phyloP scores from a whole-genome alignment of 2,888 invertebrate genomes.

The Tenthredo livida region DNA sequence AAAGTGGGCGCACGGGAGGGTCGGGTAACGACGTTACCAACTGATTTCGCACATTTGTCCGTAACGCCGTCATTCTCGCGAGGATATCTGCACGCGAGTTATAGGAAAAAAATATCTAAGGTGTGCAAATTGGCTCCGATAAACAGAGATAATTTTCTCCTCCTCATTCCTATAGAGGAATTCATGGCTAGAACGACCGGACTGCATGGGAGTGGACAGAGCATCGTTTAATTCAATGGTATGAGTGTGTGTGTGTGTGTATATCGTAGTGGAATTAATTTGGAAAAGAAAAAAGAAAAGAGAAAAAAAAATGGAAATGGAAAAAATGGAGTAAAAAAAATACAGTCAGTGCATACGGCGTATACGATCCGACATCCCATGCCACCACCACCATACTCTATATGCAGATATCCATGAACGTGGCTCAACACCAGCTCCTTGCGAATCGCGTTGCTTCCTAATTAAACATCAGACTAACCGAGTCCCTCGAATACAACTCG shows the following conservation, averaged over 20 bases:
- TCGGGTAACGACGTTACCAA: slow-evolving; percentile 54
- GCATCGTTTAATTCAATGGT: not conserved
- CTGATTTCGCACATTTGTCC: slow-evolving; percentile 57
- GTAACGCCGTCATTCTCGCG: slow-evolving; percentile 63
- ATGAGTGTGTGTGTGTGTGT: not conserved
- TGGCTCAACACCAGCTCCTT: slow-evolving; percentile 53
- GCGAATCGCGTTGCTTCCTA: slow-evolving; percentile 74
- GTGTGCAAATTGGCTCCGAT: not conserved
- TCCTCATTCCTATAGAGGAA: not conserved
- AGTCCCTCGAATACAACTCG: slow-evolving; percentile 59
- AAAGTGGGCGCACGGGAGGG: slow-evolving; percentile 58
- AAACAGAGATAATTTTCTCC: not conserved
- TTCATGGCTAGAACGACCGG: not conserved
- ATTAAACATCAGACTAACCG: slow-evolving; percentile 76
- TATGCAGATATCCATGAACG: slow-evolving; percentile 18
- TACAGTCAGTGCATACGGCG: not conserved
- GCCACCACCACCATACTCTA: not conserved
- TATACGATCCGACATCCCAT: not conserved
- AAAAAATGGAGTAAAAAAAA: not conserved
- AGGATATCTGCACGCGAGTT: slow-evolving; percentile 59
- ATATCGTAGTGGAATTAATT: not conserved
- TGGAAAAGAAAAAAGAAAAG: not conserved
- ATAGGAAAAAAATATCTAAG: not conserved
- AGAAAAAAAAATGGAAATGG: not conserved
- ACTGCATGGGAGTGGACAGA: not conserved